A percentile compares a stretch with the other conserved stretches of the same genome.
Evolutionary conservation across 2,797 vertebrate genomes (phyloP).

Genomic region (Linurgus olivaceus): DNA sequence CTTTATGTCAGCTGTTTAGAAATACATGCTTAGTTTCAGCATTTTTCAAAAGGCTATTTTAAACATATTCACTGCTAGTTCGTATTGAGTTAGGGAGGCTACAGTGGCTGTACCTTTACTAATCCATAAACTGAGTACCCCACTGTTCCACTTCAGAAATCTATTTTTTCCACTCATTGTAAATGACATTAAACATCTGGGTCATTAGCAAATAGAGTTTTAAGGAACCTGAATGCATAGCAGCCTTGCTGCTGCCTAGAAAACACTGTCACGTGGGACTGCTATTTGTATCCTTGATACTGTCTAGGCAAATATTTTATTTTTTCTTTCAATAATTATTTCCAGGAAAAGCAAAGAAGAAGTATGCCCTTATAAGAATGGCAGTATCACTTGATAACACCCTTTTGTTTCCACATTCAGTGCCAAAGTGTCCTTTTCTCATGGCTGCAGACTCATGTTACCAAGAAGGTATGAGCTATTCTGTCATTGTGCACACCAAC

Average conservation of each 20-base stretch:
- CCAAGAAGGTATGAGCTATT: not conserved
- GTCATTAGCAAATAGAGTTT: slow-evolving; percentile 1
- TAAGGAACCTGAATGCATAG: not conserved
- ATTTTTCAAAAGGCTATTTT: not conserved
- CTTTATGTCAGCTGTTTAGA: not conserved
- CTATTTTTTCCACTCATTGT: not conserved
- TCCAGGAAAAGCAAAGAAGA: not conserved
- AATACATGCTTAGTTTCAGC: not conserved
- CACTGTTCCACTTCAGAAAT: not conserved
- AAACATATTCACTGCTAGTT: not conserved
- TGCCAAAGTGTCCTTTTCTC: not conserved
- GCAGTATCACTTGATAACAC: not conserved
- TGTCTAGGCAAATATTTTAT: not conserved
- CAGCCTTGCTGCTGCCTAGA: not conserved
- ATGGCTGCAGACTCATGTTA: not conserved
- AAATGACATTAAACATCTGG: not conserved
- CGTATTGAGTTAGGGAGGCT: not conserved
- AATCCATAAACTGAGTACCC: not conserved
- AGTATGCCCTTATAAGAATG: not conserved
- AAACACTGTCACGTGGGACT: not conserved
- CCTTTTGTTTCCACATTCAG: not conserved
- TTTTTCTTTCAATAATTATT: not conserved
- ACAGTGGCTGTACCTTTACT: not conserved
- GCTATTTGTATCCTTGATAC: not conserved
- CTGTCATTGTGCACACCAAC: not conserved